These are phyloP conservation scores for Bolborhynchus lineola DNA, from an alignment of 2,113 vertebrate genomes.

Conservation along the genomic window DNA sequence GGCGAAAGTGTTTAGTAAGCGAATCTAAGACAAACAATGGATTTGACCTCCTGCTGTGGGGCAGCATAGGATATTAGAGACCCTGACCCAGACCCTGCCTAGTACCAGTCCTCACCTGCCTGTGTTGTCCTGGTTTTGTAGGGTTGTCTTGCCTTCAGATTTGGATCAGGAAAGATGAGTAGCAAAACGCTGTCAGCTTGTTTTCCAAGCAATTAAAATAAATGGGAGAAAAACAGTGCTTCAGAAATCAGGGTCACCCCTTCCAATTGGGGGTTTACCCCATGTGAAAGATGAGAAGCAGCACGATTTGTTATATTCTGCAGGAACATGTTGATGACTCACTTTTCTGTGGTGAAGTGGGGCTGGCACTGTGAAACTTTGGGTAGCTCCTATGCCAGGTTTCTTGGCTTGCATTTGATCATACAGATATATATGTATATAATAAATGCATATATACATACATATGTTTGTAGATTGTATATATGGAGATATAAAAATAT, in stretches of 20 bases:
- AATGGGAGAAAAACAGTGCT: background rate
- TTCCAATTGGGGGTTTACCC: background rate
- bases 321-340: background rate
- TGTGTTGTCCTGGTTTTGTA: background rate
- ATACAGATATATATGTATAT: too few relatives aligned
- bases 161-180: background rate
- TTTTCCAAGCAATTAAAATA: constrained; percentile 3
- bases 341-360: background rate
- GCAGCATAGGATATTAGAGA: background rate
- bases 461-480: background rate
- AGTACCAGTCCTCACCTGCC: background rate
- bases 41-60: background rate
- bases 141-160: background rate
- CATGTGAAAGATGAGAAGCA: background rate
- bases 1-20: background rate
- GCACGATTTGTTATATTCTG: background rate
- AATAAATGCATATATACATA: background rate
- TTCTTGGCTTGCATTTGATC: background rate
- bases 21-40: background rate
- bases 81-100: background rate
- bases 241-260: background rate
- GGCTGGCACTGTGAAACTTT: background rate
- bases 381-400: background rate
- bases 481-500: background rate
- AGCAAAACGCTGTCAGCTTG: background rate